Evolutionary conservation across 1,140 invertebrate genomes (phyloP).

Genomic region (Halictus rubicundus): DNA sequence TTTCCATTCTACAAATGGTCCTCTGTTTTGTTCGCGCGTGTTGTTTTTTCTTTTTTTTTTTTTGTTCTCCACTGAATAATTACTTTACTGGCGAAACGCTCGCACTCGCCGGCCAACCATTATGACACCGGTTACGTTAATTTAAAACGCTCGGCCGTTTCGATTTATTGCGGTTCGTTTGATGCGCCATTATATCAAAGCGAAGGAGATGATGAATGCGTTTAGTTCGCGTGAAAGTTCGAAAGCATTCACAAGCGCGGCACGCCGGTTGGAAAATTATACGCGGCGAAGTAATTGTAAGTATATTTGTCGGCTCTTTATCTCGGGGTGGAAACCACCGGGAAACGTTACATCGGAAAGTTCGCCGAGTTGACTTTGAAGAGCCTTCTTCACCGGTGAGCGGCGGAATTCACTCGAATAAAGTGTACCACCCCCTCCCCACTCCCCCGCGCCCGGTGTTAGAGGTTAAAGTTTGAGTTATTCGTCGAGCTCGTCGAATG

Average conservation of each 20-base stretch:
- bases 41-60: too few species aligned
- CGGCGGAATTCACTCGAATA: not conserved
- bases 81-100: too few species aligned
- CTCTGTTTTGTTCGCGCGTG: too few species aligned
- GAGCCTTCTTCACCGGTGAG: not conserved
- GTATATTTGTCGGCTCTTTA: not conserved
- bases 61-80: too few species aligned
- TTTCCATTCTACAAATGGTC: too few species aligned
- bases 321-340: not conserved
- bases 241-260: not conserved
- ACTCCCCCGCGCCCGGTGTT: too few species aligned
- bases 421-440: too few species aligned
- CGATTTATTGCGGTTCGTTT: not conserved
- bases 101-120: too few species aligned
- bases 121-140: not conserved
- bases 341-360: not conserved
- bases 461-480: not conserved
- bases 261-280: not conserved
- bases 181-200: not conserved
- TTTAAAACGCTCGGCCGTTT: not conserved
- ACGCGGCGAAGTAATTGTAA: not conserved
- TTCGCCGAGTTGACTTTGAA: constrained; percentile 10
- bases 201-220: not conserved
- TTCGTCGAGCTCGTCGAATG: too few species aligned
- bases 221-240: not conserved